Percentiles rank a stretch among this genome's conserved stretches.
These are phyloP conservation scores for Forbesichthys agassizii DNA, from an alignment of 2,113 vertebrate genomes.

Conservation along the genomic window DNA sequence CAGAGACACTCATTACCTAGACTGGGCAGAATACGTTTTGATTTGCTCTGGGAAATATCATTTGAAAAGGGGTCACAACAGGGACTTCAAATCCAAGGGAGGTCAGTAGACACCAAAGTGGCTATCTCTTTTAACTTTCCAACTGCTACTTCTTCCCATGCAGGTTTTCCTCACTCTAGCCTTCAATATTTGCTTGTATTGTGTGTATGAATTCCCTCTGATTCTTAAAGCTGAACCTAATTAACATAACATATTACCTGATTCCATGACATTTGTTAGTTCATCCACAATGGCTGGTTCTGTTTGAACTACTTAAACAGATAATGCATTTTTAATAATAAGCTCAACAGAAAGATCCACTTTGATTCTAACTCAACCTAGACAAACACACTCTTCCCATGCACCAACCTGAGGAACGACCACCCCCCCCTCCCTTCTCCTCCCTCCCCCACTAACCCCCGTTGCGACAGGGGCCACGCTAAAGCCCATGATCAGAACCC, in stretches of 20 bases:
- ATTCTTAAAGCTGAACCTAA: too few species aligned
- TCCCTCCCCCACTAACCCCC: slow-evolving; percentile 28
- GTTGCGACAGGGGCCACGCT: slow-evolving; percentile 51
- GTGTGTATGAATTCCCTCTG: not conserved
- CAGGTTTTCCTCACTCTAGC: too few species aligned
- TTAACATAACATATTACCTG: not conserved
- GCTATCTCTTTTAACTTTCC: not conserved
- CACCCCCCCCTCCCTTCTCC: not conserved
- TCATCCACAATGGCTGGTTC: slow-evolving; percentile 11
- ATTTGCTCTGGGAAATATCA: slow-evolving; percentile 2
- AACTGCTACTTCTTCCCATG: too few species aligned
- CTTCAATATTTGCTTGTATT: too few species aligned
- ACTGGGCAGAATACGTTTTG: slow-evolving; percentile 1
- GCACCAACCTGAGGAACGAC: slow-evolving; percentile 24
- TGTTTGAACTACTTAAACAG: slow-evolving; percentile 27
- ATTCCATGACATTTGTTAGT: slow-evolving; percentile 18
- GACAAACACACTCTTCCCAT: not conserved
- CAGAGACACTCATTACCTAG: slow-evolving; percentile 27
- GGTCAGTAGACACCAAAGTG: not conserved
- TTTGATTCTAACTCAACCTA: slow-evolving; percentile 30
- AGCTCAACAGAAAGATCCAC: slow-evolving; percentile 38
- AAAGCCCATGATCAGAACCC: slow-evolving; percentile 59
- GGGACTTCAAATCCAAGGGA: too few species aligned
- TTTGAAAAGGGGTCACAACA: slow-evolving; percentile 10
- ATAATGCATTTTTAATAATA: slow-evolving; percentile 3